phyloP scores from a whole-genome alignment of 30 jellyfish, hydroid and myxozoan genomes.

The Turritopsis rubra region DNA sequence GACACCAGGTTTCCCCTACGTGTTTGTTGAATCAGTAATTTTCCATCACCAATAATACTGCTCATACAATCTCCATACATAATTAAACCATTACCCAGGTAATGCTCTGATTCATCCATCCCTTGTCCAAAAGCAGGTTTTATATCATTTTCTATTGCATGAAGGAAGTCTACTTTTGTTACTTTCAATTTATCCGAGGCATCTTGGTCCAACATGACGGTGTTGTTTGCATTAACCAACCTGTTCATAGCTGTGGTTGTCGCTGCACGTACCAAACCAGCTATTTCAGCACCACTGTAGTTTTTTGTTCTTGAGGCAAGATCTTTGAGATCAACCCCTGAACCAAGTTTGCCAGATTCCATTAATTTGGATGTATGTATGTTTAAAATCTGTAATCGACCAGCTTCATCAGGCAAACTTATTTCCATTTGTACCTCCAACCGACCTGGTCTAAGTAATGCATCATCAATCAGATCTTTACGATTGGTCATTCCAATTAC shows the following conservation, averaged over 20 bases:
- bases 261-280: constrained; percentile 98
- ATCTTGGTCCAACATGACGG: constrained; percentile 55
- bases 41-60: constrained; percentile 63
- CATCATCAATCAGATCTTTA: constrained; percentile 91
- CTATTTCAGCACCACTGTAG: constrained; percentile 99
- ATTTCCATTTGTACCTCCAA: constrained; percentile 97
- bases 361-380: constrained; percentile 76
- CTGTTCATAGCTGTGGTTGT: constrained; percentile 91
- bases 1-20: constrained; percentile 70
- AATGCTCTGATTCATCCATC: constrained; percentile 71
- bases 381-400: constrained; percentile 81
- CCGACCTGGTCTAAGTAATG: constrained; percentile 97
- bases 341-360: constrained; percentile 46
- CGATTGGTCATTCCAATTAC: constrained; percentile 98
- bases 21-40: constrained; percentile 73
- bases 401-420: constrained; percentile 88
- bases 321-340: constrained; percentile 42
- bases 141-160: constrained; percentile 80
- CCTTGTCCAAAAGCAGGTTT: constrained; percentile 94
- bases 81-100: constrained; percentile 77
- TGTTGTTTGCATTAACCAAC: constrained; percentile 65
- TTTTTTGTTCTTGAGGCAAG: constrained; percentile 83
- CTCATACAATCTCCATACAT: constrained; percentile 67
- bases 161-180: constrained; percentile 61
- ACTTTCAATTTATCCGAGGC: constrained; percentile 60